Conservation (phyloP, 1,140 invertebrate genomes). For the Drosophila erecta region DNA sequence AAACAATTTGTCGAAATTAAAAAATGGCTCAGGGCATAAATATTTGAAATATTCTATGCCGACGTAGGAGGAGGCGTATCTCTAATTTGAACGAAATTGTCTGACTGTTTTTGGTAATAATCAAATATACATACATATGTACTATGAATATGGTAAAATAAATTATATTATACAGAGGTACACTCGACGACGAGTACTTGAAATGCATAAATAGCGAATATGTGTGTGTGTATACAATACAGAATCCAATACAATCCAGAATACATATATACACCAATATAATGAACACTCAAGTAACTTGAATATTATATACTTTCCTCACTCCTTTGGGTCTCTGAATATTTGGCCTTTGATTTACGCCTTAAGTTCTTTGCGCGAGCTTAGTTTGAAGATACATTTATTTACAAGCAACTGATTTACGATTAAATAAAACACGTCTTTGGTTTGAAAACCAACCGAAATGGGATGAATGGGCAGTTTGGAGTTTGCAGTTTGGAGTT, state of each 20-base stretch:
- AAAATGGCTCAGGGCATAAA: slow-evolving; percentile 78
- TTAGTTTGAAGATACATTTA: slow-evolving; percentile 62
- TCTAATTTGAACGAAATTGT: slow-evolving; percentile 73
- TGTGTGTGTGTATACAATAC: slow-evolving; percentile 60
- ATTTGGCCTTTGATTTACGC: slow-evolving; percentile 47
- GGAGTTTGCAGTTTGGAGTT: not conserved
- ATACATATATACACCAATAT: slow-evolving; percentile 32
- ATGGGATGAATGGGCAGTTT: not conserved
- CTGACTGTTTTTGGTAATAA: slow-evolving; percentile 72
- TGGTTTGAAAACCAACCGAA: slow-evolving; percentile 71
- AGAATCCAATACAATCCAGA: slow-evolving; percentile 50
- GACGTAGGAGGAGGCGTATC: slow-evolving; percentile 31
- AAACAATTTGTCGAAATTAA: slow-evolving; percentile 60
- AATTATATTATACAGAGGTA: slow-evolving; percentile 48
- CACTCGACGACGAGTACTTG: too few species aligned
- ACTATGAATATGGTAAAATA: slow-evolving; percentile 43
- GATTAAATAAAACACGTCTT: slow-evolving; percentile 66
- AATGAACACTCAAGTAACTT: slow-evolving; percentile 64
- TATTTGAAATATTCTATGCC: slow-evolving; percentile 78
- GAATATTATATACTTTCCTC: slow-evolving; percentile 53
- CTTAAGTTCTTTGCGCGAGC: slow-evolving; percentile 51
- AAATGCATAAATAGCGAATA: too few species aligned
- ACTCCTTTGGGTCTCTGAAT: slow-evolving; percentile 51
- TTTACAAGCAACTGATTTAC: slow-evolving; percentile 61
- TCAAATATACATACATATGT: slow-evolving; percentile 61